phyloP scores from a whole-genome alignment of 2,797 vertebrate genomes.

The Pseudotriccus pelzelni region DNA sequence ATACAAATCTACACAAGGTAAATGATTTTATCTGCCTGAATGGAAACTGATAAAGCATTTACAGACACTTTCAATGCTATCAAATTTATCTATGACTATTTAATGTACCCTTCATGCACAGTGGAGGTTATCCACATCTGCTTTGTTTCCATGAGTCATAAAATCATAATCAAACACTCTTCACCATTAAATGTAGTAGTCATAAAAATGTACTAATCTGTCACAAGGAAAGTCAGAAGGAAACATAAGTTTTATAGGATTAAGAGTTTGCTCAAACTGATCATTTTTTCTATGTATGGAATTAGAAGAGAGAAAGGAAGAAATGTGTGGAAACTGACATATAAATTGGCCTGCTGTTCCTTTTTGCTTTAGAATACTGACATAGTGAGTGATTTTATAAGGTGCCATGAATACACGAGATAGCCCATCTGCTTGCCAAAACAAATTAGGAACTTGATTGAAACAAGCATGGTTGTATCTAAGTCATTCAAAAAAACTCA shows the following conservation, averaged over 20 bases:
- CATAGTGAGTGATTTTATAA: background rate
- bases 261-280: background rate
- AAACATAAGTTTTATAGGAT: background rate
- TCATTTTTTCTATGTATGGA: background rate
- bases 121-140: conserved; percentile 33
- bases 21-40: background rate
- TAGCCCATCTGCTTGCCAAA: conserved; percentile 3
- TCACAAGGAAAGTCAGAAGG: conserved; percentile 16
- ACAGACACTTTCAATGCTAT: background rate
- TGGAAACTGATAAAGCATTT: background rate
- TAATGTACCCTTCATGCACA: conserved; percentile 26
- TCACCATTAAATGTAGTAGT: background rate
- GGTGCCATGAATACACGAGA: background rate
- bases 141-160: conserved; percentile 36
- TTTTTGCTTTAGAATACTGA: background rate
- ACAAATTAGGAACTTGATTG: background rate
- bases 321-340: background rate
- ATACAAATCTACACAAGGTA: background rate
- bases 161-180: conserved; percentile 12
- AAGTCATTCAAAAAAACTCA: background rate
- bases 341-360: background rate
- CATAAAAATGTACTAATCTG: conserved; percentile 52
- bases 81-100: conserved; percentile 21
- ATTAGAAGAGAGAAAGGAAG: background rate
- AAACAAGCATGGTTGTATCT: background rate